Conservation (phyloP, 2,797 vertebrate genomes). For the Calcarius lapponicus region DNA sequence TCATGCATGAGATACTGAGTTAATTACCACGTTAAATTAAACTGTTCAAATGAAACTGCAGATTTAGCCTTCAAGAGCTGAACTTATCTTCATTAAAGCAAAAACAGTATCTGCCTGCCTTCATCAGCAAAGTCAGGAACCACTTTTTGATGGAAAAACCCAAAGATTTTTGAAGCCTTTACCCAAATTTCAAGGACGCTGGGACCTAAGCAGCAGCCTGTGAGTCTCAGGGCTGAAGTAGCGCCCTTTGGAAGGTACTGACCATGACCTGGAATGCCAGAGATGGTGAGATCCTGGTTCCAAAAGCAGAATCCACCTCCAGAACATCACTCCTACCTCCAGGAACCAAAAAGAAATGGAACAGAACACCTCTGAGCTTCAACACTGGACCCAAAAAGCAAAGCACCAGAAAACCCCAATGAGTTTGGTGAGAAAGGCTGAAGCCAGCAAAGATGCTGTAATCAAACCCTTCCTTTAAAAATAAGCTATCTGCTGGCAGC, state of each 20-base stretch:
- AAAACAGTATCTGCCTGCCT: not conserved
- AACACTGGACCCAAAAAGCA: not conserved
- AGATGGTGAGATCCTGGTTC: not conserved
- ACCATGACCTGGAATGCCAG: not conserved
- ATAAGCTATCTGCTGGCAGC: not conserved
- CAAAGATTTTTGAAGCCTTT: not conserved
- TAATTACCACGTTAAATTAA: constrained; percentile 29
- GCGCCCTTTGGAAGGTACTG: accelerated
- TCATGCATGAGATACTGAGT: constrained; percentile 10
- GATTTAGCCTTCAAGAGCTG: constrained; percentile 1
- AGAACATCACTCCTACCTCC: not conserved
- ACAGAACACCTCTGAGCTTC: not conserved
- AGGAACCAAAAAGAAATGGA: not conserved
- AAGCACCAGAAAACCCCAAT: not conserved
- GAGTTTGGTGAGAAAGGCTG: not conserved
- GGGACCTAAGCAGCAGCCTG: not conserved
- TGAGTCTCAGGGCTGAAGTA: not conserved
- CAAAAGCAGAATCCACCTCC: not conserved
- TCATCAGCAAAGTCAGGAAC: not conserved
- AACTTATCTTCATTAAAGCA: not conserved
- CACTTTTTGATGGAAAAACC: not conserved
- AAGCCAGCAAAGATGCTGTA: not conserved
- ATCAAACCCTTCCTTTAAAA: constrained; percentile 8
- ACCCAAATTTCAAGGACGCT: not conserved
- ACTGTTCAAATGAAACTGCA: not conserved